Conservation (phyloP, 1,140 invertebrate species). For the Protaetia brevitarsis region DNA sequence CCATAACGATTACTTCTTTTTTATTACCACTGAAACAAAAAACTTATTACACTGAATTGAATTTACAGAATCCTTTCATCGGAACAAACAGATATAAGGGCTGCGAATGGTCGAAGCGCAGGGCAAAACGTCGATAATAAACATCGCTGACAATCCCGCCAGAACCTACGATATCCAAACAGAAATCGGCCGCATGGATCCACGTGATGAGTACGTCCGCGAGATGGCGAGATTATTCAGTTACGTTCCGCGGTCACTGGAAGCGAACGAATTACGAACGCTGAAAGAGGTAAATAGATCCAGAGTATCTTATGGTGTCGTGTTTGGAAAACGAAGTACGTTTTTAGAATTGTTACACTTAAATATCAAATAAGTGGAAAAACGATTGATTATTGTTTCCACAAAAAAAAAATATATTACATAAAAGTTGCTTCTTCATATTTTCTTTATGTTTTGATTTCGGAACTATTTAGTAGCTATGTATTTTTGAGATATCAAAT, state of each 20-base stretch:
- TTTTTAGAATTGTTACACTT: too few relatives aligned
- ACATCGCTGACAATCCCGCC: neutral
- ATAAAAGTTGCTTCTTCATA: too few relatives aligned
- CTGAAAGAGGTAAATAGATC: neutral
- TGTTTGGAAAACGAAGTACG: too few relatives aligned
- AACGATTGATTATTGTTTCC: too few relatives aligned
- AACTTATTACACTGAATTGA: neutral
- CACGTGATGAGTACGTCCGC: constrained; percentile 16
- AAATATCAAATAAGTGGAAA: too few relatives aligned
- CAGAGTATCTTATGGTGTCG: neutral
- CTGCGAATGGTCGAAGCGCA: constrained; percentile 22
- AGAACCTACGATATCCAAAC: constrained; percentile 11
- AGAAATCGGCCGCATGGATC: neutral
- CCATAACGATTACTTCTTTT: neutral
- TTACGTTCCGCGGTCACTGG: constrained; percentile 12
- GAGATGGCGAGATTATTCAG: constrained; percentile 23
- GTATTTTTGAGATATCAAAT: too few relatives aligned
- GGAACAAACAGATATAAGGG: constrained; percentile 20
- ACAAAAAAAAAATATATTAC: too few relatives aligned
- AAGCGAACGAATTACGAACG: constrained; percentile 4
- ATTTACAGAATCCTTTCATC: neutral
- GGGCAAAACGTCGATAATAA: neutral
- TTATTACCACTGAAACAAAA: too few relatives aligned
- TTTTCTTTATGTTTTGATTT: too few relatives aligned
- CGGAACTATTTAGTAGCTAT: too few relatives aligned